Evolutionary conservation across 1,140 invertebrate species (phyloP).

Genomic region (Cephus cinctus): DNA sequence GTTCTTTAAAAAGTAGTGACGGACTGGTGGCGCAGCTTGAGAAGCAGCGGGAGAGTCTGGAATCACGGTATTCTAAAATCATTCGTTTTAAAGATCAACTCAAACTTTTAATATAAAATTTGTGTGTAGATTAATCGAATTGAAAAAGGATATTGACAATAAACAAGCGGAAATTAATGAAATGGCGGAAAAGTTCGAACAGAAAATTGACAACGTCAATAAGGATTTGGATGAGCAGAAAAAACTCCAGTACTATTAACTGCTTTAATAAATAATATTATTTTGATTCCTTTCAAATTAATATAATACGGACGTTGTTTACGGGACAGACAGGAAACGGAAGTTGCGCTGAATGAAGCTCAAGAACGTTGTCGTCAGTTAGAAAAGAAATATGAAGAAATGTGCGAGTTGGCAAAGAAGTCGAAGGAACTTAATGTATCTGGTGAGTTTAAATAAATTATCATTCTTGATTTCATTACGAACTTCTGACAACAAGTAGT

Average conservation of each 20-base stretch:
- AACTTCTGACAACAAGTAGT: too few relatives aligned
- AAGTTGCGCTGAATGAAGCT: slow-evolving; percentile 17
- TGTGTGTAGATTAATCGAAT: slow-evolving; percentile 10
- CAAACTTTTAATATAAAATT: slow-evolving; percentile 2
- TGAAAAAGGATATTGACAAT: slow-evolving; percentile 12
- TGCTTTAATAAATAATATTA: background rate
- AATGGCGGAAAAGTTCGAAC: slow-evolving; percentile 20
- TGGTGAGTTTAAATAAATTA: too few relatives aligned
- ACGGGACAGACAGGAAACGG: slow-evolving; percentile 18
- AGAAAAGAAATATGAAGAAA: slow-evolving; percentile 29
- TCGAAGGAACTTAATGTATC: slow-evolving; percentile 14
- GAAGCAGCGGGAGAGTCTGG: slow-evolving; percentile 33
- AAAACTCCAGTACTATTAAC: too few relatives aligned
- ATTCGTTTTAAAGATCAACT: background rate
- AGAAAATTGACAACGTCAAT: too few relatives aligned
- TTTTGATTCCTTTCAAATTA: slow-evolving; percentile 6
- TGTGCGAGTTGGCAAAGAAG: slow-evolving; percentile 26
- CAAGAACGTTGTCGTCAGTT: slow-evolving; percentile 20
- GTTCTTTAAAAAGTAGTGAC: slow-evolving; percentile 30
- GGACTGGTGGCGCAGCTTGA: slow-evolving; percentile 28
- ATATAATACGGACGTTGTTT: background rate
- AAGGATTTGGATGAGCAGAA: slow-evolving; percentile 15
- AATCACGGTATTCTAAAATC: slow-evolving; percentile 33
- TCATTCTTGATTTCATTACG: too few relatives aligned
- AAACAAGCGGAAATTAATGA: slow-evolving; percentile 28